phyloP scores from a whole-genome alignment of 1,140 invertebrate species.

The Sitophilus oryzae region DNA sequence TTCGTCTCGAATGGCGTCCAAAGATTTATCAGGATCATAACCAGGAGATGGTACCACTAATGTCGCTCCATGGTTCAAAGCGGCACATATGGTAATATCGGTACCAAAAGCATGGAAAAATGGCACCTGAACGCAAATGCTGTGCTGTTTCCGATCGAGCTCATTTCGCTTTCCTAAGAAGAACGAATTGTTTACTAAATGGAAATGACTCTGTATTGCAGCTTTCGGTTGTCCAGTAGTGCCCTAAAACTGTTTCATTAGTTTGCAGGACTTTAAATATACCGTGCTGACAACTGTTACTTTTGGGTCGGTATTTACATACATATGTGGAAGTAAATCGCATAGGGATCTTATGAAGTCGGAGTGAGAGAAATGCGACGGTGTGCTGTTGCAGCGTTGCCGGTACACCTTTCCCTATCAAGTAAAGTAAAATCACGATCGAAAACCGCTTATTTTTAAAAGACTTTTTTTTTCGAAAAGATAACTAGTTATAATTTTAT shows the following conservation, averaged over 20 bases:
- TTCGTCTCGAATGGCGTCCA: slow-evolving; percentile 63
- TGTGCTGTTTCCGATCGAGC: slow-evolving; percentile 49
- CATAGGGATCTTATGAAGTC: too few relatives aligned
- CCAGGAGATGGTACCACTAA: slow-evolving; percentile 62
- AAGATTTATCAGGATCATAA: slow-evolving; percentile 62
- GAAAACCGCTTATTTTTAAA: too few relatives aligned
- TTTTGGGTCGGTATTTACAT: too few relatives aligned
- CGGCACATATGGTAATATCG: slow-evolving; percentile 58
- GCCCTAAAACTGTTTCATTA: slow-evolving; percentile 54
- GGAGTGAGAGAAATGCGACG: too few relatives aligned
- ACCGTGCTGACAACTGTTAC: too few relatives aligned
- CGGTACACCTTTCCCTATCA: too few relatives aligned
- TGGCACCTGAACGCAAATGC: slow-evolving; percentile 75
- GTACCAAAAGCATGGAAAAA: slow-evolving; percentile 90
- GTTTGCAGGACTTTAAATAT: too few relatives aligned
- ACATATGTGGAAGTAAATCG: too few relatives aligned
- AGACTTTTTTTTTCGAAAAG: too few relatives aligned
- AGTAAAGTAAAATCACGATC: too few relatives aligned
- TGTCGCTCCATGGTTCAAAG: slow-evolving; percentile 60
- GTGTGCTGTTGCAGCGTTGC: too few relatives aligned
- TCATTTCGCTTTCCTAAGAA: slow-evolving; percentile 57
- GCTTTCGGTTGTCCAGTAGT: slow-evolving; percentile 88
- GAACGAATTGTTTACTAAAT: slow-evolving; percentile 80
- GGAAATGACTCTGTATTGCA: slow-evolving; percentile 73
- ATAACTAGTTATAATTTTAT: too few relatives aligned